Percentiles rank a stretch among this genome's conserved stretches.
Conservation (phyloP, 2,113 vertebrate species). For the Pteronura brasiliensis region DNA sequence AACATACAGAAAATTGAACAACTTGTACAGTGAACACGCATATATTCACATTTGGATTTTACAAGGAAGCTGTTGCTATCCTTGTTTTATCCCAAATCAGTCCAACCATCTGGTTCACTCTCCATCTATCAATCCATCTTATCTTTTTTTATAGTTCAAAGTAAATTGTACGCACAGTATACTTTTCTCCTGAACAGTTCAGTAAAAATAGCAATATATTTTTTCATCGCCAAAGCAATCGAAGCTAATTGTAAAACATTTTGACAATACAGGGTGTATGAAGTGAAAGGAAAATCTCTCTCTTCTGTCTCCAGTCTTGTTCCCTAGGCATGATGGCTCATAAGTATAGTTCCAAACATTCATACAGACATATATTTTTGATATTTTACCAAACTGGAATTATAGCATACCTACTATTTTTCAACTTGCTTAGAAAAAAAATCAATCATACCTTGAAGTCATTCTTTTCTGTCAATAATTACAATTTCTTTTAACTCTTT, state of each 20-base stretch:
- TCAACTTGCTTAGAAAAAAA: not conserved
- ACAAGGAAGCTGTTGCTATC: not conserved
- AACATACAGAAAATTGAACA: not conserved
- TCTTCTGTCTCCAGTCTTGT: not conserved
- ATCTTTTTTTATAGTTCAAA: slow-evolving; percentile 4
- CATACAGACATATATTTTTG: not conserved
- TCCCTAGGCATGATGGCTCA: not conserved
- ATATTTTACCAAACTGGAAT: not conserved
- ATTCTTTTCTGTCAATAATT: not conserved
- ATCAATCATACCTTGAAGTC: not conserved
- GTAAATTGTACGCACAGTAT: not conserved
- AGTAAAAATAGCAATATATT: not conserved
- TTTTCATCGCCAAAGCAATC: not conserved
- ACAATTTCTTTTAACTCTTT: not conserved
- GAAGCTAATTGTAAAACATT: not conserved
- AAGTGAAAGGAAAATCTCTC: not conserved
- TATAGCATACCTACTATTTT: not conserved
- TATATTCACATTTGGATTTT: not conserved
- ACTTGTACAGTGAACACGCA: not conserved
- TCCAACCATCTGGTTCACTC: not conserved
- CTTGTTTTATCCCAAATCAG: not conserved
- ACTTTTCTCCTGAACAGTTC: not conserved
- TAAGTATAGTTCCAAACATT: not conserved
- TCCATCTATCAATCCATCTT: not conserved
- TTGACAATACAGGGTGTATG: not conserved